phyloP scores from a whole-genome alignment of 2,888 invertebrate species.

The Xanthostigma xanthostigma region DNA sequence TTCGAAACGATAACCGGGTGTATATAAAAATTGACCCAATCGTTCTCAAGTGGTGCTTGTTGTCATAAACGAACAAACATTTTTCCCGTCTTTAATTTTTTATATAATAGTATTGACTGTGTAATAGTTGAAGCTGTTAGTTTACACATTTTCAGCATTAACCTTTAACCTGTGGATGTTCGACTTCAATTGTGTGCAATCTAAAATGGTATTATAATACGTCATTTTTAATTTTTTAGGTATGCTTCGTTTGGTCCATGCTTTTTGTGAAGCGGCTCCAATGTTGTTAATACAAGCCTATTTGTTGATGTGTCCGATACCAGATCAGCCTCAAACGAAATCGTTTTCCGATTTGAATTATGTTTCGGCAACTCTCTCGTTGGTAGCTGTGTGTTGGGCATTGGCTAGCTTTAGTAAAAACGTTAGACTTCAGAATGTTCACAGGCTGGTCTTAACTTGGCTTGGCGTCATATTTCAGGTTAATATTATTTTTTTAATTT shows the following conservation, averaged over 20 bases:
- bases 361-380: conserved; percentile 64
- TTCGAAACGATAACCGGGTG: no score
- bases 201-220: not conserved
- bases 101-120: no score
- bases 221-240: conserved; percentile 24
- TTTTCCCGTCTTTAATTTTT: no score
- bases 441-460: conserved; percentile 70
- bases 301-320: conserved; percentile 36
- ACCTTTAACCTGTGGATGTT: not conserved
- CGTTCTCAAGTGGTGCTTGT: no score
- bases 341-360: conserved; percentile 63
- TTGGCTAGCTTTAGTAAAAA: conserved; percentile 83
- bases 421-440: conserved; percentile 64
- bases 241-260: conserved; percentile 70
- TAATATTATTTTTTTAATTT: conserved; percentile 14
- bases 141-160: no score
- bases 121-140: no score
- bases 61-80: no score
- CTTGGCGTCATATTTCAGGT: conserved; percentile 66
- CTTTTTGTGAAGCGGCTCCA: conserved; percentile 78
- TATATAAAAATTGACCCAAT: no score
- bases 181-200: not conserved
- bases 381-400: conserved; percentile 83
- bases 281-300: conserved; percentile 73
- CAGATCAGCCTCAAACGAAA: conserved; percentile 20